phyloP scores from a whole-genome alignment of 2,797 vertebrate genomes.

The Oophaga sylvatica region DNA sequence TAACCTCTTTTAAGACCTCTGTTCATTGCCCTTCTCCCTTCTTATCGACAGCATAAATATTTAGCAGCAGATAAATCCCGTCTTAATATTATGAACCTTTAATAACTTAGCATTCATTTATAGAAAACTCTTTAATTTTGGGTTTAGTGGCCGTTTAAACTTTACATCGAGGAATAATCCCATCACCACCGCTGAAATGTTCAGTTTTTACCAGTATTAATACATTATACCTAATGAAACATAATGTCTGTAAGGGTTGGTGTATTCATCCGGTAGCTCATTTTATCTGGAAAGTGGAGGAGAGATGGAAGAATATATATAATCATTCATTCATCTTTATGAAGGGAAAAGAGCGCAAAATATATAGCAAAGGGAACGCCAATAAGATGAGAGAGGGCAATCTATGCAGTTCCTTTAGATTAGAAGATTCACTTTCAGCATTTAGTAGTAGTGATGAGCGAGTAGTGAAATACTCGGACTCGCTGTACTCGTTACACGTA shows the following conservation, averaged over 20 bases:
- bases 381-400: background rate
- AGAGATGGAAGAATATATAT: conserved; percentile 1
- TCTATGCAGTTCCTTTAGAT: background rate
- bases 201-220: background rate
- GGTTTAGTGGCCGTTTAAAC: conserved; percentile 1
- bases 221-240: conserved; percentile 12
- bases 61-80: background rate
- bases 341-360: background rate
- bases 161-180: background rate
- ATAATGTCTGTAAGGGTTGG: background rate
- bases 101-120: background rate
- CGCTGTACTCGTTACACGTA: too few relatives aligned
- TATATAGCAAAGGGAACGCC: background rate
- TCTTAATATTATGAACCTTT: background rate
- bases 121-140: background rate
- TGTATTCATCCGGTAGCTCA: background rate
- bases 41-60: background rate
- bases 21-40: background rate
- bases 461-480: too few relatives aligned
- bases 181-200: background rate
- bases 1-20: too few relatives aligned
- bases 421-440: background rate
- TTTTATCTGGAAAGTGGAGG: background rate
- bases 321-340: background rate
- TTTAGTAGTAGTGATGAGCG: background rate